Evolutionary conservation across 2,888 invertebrate species (phyloP), one percentile per base, ranked within the genome.

Genomic region (Nipponacmea schrenckii): DNA sequence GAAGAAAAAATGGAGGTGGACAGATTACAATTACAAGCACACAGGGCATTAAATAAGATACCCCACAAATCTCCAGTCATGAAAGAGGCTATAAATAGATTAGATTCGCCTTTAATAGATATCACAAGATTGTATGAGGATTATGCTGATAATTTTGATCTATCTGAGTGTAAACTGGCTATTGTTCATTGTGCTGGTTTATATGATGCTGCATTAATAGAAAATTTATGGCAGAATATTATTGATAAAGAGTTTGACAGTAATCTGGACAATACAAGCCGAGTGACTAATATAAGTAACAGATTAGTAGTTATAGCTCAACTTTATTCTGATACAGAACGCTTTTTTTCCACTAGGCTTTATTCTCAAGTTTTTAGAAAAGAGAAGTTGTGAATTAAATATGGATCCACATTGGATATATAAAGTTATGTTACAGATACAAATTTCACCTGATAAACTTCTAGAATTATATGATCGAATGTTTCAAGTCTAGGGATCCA

Each of bases 161-260:
- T 98, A 62, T 94, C 95, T 93, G 97, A 97, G 89, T 95, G 96
- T 88, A 96, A 98, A 90, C 91, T 99, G 72, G 95, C 96, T 8
- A 97, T 99, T 77, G 93, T 98, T 65, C 95, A 97, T 83, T 97
- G 96, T 87, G 96, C 97, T 8, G 96, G 96, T 17, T 95, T 97
- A 89, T 94, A 94, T 82, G 97, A 98, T 88, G 92, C 93, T 0
- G 91, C 94, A 73, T 90, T 97, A 14, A 94, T 98, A 64, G 95
- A 97, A 89, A 93, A 93, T 71, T 94, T 97, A 69, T 98, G 98
- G 97, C 93, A 93, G 75, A 94, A 95, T 86, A 95, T 98, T 68
- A 85, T 91, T 71, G 90, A 90, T 72, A 87, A 89, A 85, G 77
- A 79, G 68, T 66, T 77, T 50, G 67, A 65, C 20, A 67, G 56